Conservation (phyloP, 2,888 invertebrate species). For the Mythimna albipuncta region DNA sequence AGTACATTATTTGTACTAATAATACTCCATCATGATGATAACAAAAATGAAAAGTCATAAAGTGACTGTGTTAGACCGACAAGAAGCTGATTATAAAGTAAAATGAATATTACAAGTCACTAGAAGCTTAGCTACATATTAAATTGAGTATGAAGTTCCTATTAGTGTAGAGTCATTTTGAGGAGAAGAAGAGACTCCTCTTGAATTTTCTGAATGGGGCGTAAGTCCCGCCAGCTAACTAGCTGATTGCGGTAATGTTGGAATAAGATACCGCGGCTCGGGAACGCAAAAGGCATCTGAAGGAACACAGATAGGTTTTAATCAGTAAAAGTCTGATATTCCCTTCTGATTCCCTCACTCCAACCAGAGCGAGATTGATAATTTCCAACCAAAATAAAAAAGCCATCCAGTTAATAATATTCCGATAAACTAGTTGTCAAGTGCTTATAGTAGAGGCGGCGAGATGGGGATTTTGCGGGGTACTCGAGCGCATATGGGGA, state of each 20-base stretch:
- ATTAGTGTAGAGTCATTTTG: conserved; percentile 18
- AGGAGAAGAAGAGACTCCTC: background rate
- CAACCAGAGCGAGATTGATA: too few species aligned
- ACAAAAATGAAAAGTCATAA: conserved; percentile 23
- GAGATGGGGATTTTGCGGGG: too few species aligned
- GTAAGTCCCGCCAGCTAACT: background rate
- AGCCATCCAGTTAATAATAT: too few species aligned
- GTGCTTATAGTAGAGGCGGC: too few species aligned
- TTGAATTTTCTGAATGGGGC: background rate
- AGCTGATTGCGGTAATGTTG: too few species aligned
- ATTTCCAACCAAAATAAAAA: too few species aligned
- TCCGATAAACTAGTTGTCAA: background rate
- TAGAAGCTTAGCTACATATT: background rate
- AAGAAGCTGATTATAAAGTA: conserved; percentile 2
- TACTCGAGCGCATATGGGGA: too few species aligned
- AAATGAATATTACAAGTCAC: background rate
- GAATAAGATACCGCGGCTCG: too few species aligned
- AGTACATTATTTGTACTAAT: conserved; percentile 7
- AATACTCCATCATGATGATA: conserved; percentile 34
- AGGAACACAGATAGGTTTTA: too few species aligned
- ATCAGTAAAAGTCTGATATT: too few species aligned
- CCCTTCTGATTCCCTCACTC: too few species aligned
- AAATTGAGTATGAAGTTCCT: background rate
- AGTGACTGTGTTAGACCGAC: background rate
- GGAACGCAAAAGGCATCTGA: too few species aligned